phyloP scores from a whole-genome alignment of 2,113 vertebrate genomes.

The Nyctereutes procyonoides region DNA sequence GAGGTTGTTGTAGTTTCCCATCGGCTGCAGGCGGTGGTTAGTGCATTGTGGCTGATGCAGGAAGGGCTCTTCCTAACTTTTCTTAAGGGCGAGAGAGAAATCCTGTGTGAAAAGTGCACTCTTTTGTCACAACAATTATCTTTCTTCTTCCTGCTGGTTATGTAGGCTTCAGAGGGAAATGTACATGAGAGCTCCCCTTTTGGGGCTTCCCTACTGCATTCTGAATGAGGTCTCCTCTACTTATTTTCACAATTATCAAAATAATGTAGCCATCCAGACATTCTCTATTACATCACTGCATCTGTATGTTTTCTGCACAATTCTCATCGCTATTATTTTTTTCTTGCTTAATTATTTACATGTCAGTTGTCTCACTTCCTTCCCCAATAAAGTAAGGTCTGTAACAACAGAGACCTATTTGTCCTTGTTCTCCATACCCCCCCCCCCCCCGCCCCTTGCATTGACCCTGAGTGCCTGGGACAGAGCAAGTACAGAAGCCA shows the following conservation, averaged over 20 bases:
- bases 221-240: not conserved
- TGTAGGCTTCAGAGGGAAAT: not conserved
- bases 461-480: accelerated
- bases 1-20: not conserved
- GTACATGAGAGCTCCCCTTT: not conserved
- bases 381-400: not conserved
- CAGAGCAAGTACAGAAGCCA: not conserved
- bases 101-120: not conserved
- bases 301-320: not conserved
- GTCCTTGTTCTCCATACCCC: not conserved
- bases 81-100: not conserved
- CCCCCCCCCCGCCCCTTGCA: too few species aligned
- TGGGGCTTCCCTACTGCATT: not conserved
- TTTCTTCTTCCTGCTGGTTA: not conserved
- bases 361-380: not conserved
- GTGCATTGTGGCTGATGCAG: not conserved
- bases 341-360: not conserved
- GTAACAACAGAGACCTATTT: not conserved
- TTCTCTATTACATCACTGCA: not conserved
- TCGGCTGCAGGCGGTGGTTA: not conserved
- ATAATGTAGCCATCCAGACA: not conserved
- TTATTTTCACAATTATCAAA: not conserved
- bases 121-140: not conserved
- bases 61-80: not conserved
- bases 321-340: not conserved